Evolutionary conservation across 2,113 vertebrate genomes (phyloP).

Genomic region (Pardalotus punctatus): DNA sequence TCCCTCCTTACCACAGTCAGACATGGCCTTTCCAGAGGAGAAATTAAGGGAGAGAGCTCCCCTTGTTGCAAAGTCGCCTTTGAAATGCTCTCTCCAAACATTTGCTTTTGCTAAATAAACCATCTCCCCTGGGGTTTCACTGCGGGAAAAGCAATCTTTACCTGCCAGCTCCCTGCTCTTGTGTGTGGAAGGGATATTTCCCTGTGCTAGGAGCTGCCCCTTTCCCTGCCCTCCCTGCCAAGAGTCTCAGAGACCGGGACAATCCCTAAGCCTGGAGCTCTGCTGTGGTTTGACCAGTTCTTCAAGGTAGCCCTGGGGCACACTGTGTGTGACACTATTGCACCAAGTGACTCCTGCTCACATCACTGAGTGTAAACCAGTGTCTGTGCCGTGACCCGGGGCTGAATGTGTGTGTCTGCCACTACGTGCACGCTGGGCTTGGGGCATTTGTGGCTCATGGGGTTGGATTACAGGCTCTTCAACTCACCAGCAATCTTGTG

Average conservation of each 20-base stretch:
- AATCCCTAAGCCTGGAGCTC: background rate
- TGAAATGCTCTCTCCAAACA: background rate
- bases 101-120: constrained; percentile 6
- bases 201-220: background rate
- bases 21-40: background rate
- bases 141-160: constrained; percentile 13
- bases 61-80: background rate
- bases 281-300: background rate
- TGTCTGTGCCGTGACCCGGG: fast-evolving
- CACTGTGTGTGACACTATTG: fast-evolving
- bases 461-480: background rate
- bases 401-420: background rate
- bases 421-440: fast-evolving
- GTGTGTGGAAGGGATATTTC: background rate
- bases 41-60: background rate
- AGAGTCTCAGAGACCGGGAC: background rate
- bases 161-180: background rate
- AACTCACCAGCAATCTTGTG: fast-evolving
- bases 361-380: fast-evolving
- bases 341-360: background rate
- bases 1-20: background rate
- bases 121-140: background rate
- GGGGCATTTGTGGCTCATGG: background rate
- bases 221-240: background rate
- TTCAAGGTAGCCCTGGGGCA: background rate